A percentile compares a stretch with the other conserved stretches of the same genome.
Conservation (phyloP, 2,888 invertebrate species). For the Mimas tiliae region DNA sequence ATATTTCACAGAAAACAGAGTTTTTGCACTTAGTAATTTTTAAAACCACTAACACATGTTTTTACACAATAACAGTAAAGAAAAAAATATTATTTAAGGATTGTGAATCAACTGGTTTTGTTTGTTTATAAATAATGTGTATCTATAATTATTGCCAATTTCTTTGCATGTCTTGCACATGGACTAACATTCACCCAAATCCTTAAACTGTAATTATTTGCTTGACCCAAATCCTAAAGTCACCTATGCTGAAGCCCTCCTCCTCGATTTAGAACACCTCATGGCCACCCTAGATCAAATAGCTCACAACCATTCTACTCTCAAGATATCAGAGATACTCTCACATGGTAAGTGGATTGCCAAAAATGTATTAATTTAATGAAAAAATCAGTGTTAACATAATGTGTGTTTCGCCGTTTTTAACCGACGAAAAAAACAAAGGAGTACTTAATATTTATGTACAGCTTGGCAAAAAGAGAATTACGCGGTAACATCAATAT, state of each 20-base stretch:
- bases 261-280: slow-evolving; percentile 84
- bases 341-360: slow-evolving; percentile 75
- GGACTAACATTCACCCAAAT: slow-evolving; percentile 63
- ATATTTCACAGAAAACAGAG: slow-evolving; percentile 13
- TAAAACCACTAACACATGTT: slow-evolving; percentile 24
- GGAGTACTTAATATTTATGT: too few species aligned
- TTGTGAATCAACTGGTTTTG: slow-evolving; percentile 32
- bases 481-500: too few species aligned
- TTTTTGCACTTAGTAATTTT: slow-evolving; percentile 21
- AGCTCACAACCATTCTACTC: slow-evolving; percentile 81
- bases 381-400: slow-evolving; percentile 1
- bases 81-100: not conserved
- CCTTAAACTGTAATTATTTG: slow-evolving; percentile 58
- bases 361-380: not conserved
- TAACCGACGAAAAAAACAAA: too few species aligned
- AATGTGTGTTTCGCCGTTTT: not conserved
- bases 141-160: slow-evolving; percentile 43
- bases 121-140: slow-evolving; percentile 46
- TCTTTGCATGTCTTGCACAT: slow-evolving; percentile 84
- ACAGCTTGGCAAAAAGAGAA: too few species aligned
- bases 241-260: slow-evolving; percentile 83
- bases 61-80: slow-evolving; percentile 13
- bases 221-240: slow-evolving; percentile 74
- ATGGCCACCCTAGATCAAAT: slow-evolving; percentile 84
- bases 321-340: slow-evolving; percentile 82